Percentiles rank a stretch among this genome's conserved stretches.
Conservation (phyloP, 2,113 vertebrate species). For the Andinoacara biseriatus region DNA sequence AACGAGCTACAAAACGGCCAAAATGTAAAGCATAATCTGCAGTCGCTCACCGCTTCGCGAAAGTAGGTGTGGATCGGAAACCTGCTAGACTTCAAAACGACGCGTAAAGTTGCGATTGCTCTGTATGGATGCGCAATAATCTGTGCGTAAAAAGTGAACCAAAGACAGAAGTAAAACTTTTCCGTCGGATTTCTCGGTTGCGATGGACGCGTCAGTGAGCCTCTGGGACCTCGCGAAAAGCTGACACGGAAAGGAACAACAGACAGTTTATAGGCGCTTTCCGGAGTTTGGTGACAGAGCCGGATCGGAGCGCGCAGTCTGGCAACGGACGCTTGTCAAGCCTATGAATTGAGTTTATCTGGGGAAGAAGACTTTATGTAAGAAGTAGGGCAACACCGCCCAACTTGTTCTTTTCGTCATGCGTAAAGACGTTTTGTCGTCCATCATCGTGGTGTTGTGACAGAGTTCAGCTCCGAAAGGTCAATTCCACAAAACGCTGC, state of each 20-base stretch:
- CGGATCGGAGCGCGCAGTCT: conserved; percentile 14
- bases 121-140: background rate
- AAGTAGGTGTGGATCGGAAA: conserved; percentile 51
- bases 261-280: background rate
- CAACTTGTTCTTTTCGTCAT: conserved; percentile 9
- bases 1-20: conserved; percentile 31
- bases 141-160: conserved; percentile 55
- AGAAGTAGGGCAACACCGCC: conserved; percentile 62
- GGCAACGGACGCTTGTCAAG: conserved; percentile 28
- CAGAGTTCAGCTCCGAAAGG: background rate
- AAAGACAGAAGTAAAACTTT: conserved; percentile 21
- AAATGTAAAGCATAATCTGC: conserved; percentile 63
- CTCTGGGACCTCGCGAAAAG: background rate
- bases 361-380: conserved; percentile 47
- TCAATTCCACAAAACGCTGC: conserved; percentile 4
- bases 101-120: conserved; percentile 29
- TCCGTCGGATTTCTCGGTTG: background rate
- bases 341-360: conserved; percentile 50
- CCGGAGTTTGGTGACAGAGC: conserved; percentile 4
- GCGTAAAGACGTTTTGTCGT: conserved; percentile 9
- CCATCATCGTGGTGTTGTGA: conserved; percentile 21
- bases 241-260: conserved; percentile 9
- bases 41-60: conserved; percentile 41
- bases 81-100: background rate
- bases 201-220: conserved; percentile 31